phyloP scores from a whole-genome alignment of 2,797 vertebrate species.

The Manis javanica region DNA sequence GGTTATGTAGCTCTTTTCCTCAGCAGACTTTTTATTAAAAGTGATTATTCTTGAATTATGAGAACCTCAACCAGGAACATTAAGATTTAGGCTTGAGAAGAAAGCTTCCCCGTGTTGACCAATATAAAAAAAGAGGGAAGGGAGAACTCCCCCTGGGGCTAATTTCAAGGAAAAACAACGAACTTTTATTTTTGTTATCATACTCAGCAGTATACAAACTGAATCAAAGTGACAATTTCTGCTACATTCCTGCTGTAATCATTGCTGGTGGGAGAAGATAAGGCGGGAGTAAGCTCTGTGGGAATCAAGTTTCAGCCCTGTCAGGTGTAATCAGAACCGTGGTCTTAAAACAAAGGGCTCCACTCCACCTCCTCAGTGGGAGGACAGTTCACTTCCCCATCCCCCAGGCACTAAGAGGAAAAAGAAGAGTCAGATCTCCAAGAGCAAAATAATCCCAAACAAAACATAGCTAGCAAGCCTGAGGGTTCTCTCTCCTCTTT shows the following conservation, averaged over 20 bases:
- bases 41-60: slow-evolving; percentile 49
- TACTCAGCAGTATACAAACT: neutral
- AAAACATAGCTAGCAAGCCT: neutral
- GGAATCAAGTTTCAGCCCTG: slow-evolving; percentile 65
- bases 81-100: slow-evolving; percentile 59
- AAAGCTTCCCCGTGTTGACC: slow-evolving; percentile 33
- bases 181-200: slow-evolving; percentile 56
- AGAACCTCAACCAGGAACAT: slow-evolving; percentile 46
- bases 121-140: neutral
- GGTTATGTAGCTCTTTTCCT: slow-evolving; percentile 69
- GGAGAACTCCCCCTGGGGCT: slow-evolving; percentile 30
- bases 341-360: slow-evolving; percentile 63
- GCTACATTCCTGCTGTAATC: slow-evolving; percentile 32
- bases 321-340: slow-evolving; percentile 73
- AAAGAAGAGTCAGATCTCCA: neutral
- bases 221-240: slow-evolving; percentile 36
- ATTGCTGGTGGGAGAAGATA: slow-evolving; percentile 57
- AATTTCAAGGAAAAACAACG: slow-evolving; percentile 10
- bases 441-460: neutral
- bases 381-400: neutral
- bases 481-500: neutral
- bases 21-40: slow-evolving; percentile 63
- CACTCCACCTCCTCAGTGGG: neutral
- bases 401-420: neutral
- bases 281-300: neutral